Evolutionary conservation across 2,797 vertebrate genomes (phyloP).

Genomic region (Myotis vivesi): DNA sequence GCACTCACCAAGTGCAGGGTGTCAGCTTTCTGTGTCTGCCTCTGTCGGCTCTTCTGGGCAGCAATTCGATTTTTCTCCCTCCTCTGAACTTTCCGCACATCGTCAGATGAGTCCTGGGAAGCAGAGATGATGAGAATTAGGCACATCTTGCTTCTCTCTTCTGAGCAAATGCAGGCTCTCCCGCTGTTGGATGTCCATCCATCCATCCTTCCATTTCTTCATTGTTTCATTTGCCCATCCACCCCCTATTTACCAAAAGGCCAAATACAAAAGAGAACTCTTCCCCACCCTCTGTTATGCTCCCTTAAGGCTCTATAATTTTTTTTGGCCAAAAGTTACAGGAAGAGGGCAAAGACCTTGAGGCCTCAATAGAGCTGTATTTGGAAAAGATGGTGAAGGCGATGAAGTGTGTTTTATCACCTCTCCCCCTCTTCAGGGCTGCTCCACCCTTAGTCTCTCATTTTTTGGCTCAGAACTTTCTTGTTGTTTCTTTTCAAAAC

Average conservation of each 20-base stretch:
- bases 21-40: conserved; percentile 98
- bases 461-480: not conserved
- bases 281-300: not conserved
- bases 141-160: not conserved
- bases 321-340: conserved; percentile 8
- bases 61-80: conserved; percentile 98
- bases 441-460: not conserved
- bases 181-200: accelerated
- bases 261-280: not conserved
- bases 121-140: conserved; percentile 28
- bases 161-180: not conserved
- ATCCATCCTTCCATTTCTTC: not conserved
- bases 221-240: not conserved
- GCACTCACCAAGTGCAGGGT: conserved; percentile 95
- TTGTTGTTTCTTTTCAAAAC: not conserved
- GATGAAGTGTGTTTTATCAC: not conserved
- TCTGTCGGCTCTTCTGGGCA: conserved; percentile 97
- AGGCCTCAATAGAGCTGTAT: not conserved
- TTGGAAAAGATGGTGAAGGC: not conserved
- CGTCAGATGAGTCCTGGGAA: conserved; percentile 93
- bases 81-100: conserved; percentile 94
- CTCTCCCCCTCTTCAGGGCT: not conserved
- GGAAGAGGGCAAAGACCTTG: not conserved
- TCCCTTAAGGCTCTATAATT: not conserved
- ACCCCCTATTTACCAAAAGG: not conserved